Evolutionary conservation across 2,888 invertebrate species (phyloP), one percentile per base, ranked within the genome.

Genomic region (Villa cingulata): DNA sequence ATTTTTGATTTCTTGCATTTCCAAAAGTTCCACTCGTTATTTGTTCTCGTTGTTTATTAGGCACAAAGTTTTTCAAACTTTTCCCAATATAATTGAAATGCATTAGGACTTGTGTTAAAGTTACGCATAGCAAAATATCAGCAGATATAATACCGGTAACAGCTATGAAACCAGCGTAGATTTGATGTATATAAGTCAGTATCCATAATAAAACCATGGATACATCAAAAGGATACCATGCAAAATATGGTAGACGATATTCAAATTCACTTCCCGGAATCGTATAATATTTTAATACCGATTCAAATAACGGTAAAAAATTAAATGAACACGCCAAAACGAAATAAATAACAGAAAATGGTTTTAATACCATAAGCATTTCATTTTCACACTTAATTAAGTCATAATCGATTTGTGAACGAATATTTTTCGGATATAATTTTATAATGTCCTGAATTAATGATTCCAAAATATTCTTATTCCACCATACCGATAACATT

Each of bases 31-130:
- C n/a, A n/a, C n/a, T n/a, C n/a, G n/a, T n/a, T n/a, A n/a, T n/a
- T n/a, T n/a, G n/a, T n/a, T n/a, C 3, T 23, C 18, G 6, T 15
- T 45, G n/a, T 3, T 46, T 40, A 0, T 52, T 54, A 0, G 62
- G 57, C 1, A 50, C 43, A 44, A 57, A 57, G 0, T 39, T 27
- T 20, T 57, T 54, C 1, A 66, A 53, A 4, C 52, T 46, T 3
- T 44, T 44, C 5, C 52, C 51, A 37, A 65, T 51, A 15, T 58
- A 57, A 16, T 55, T 56, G 41, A 61, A 65, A 45, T 66, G 66
- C 66, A 66, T 66, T 12, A 62, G 56, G n/a, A 66, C 48, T 37
- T 66, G 61, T 4, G 57, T 59, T 16, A 59, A 61, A 37, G 59
- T 48, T 2, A 59, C 58, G 41, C 60, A 63, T 49, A 66, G 54